Evolutionary conservation across 1,140 invertebrate genomes (phyloP).

Genomic region (Neodiprion lecontei): DNA sequence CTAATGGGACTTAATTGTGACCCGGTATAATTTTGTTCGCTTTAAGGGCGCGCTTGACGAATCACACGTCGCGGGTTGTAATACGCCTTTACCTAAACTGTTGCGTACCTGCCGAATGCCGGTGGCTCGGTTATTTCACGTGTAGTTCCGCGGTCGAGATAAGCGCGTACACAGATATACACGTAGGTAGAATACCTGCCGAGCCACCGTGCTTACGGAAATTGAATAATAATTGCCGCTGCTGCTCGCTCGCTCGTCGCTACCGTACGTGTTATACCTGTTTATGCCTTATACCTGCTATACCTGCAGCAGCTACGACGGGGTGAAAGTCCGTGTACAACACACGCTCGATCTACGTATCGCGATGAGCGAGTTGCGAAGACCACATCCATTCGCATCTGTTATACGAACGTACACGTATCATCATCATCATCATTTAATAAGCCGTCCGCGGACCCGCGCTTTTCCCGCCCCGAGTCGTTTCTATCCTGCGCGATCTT

Average conservation of each 20-base stretch:
- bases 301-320: not conserved
- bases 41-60: conserved; percentile 24
- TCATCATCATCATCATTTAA: too few relatives aligned
- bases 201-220: conserved; percentile 42
- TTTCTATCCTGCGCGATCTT: not conserved
- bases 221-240: conserved; percentile 54
- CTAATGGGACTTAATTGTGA: conserved; percentile 58
- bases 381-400: too few relatives aligned
- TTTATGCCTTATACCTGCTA: not conserved
- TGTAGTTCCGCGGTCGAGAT: not conserved
- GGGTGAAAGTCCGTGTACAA: too few relatives aligned
- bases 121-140: not conserved
- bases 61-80: not conserved
- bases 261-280: conserved; percentile 8
- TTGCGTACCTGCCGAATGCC: conserved; percentile 18
- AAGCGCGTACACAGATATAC: not conserved
- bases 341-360: too few relatives aligned
- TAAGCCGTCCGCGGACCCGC: not conserved
- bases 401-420: too few relatives aligned
- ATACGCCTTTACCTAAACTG: not conserved
- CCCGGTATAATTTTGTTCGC: conserved; percentile 33
- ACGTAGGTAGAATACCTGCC: conserved; percentile 11
- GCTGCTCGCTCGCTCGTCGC: conserved; percentile 19
- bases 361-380: too few relatives aligned
- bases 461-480: not conserved